Evolutionary conservation across 1,140 invertebrate genomes (phyloP).

Genomic region (Temnothorax nylanderi): DNA sequence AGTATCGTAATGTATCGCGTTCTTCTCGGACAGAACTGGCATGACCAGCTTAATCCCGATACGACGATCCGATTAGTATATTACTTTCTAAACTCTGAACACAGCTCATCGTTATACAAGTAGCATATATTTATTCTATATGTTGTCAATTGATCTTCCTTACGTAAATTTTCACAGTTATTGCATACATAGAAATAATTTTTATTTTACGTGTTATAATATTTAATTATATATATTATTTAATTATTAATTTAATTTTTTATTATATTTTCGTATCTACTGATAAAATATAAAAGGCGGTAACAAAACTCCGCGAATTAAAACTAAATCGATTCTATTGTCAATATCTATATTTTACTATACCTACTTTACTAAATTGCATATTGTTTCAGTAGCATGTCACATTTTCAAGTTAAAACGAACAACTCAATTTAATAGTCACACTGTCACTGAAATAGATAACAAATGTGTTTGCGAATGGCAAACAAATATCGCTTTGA

Average conservation of each 20-base stretch:
- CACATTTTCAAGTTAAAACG: not conserved
- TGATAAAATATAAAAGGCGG: not conserved
- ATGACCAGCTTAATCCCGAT: constrained; percentile 17
- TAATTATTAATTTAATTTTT: not conserved
- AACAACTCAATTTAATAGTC: not conserved
- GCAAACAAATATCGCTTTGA: not conserved
- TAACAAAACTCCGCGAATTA: not conserved
- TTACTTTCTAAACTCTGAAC: constrained; percentile 31
- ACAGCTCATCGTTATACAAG: not conserved
- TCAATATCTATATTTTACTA: not conserved
- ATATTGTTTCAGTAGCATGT: not conserved
- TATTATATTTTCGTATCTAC: not conserved
- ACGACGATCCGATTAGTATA: not conserved
- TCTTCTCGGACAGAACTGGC: not conserved
- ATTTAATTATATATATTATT: not conserved
- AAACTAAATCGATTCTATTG: constrained; percentile 9
- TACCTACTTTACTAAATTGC: too few relatives aligned
- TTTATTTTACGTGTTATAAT: not conserved
- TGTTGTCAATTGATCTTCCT: not conserved
- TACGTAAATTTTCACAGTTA: not conserved
- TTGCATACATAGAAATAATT: not conserved
- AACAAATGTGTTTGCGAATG: not conserved
- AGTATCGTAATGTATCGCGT: not conserved
- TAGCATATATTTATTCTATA: not conserved
- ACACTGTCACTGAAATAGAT: not conserved